Base-by-base conservation (phyloP, 2,888 invertebrate species). In the Philereme transversata region DNA sequence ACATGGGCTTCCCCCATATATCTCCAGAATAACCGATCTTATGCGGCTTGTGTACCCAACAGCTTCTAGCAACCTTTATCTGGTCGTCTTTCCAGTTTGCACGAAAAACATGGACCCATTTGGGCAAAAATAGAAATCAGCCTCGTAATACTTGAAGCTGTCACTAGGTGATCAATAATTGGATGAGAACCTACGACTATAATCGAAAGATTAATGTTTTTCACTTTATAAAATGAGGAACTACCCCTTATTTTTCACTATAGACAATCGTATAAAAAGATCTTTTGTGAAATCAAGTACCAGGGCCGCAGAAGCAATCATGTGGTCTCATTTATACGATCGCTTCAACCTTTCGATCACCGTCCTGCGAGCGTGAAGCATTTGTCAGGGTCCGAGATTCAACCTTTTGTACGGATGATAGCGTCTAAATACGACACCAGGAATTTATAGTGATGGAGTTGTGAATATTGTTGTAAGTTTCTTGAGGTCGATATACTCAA, bases 291-390 rank as follows among this genome's bases (percentile, higher is more conserved):
- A 35, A 46, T n/a, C 49, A 45, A 56, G 57, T 59, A 65, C 65
- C 57, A 68, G 65, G 61, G 22, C 38, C 44, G 49, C 65, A 68
- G 58, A 65, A 61, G 58, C 63, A 68, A 68, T 68, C 63, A 63
- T 56, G 65, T 54, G 67, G 60, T 68, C 63, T 61, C 58, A 53
- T 59, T 60, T 50, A 41, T 55, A 50, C 49, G 59, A 49, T 10
- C 57, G 44, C 51, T 54, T 35, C 55, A 59, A 59, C 59, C 63
- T 49, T 59, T 63, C 63, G 52, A 50, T 63, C 59, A 50, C 33
- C 50, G 51, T 22, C 47, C 57, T 40, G 45, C 52, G 35, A 35
- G 35, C 34, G 40, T 10, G 34, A 33, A 47, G 54, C 59, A 62
- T 61, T 65, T 57, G 61, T 57, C 48, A 47, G 34, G 38, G 43